phyloP scores from a whole-genome alignment of 2,113 vertebrate genomes.

The Dromaius novaehollandiae region DNA sequence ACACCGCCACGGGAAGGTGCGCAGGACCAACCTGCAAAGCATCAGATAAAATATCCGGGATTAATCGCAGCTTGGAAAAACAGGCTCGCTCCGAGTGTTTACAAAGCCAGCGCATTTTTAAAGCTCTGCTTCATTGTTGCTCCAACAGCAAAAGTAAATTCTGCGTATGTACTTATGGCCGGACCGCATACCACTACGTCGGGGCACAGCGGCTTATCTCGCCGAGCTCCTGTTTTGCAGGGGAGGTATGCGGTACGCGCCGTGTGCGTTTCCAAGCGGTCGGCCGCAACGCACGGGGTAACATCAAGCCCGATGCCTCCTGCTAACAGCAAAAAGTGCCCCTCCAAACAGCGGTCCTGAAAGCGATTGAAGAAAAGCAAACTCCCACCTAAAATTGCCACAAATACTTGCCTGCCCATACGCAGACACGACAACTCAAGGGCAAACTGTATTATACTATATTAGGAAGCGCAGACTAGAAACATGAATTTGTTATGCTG shows the following conservation, averaged over 20 bases:
- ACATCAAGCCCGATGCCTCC: not conserved
- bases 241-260: not conserved
- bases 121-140: constrained; percentile 43
- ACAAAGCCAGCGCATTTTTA: constrained; percentile 35
- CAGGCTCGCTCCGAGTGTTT: constrained; percentile 14
- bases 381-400: not conserved
- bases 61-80: not conserved
- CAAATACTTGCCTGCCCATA: not conserved
- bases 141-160: constrained; percentile 53
- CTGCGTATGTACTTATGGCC: constrained; percentile 18
- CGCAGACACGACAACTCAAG: not conserved
- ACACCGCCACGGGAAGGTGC: not conserved
- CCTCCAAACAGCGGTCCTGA: not conserved
- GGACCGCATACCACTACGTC: constrained; percentile 15
- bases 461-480: not conserved
- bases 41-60: not conserved
- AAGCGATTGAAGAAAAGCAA: not conserved
- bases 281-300: not conserved
- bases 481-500: constrained; percentile 25
- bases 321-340: not conserved
- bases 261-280: not conserved
- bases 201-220: constrained; percentile 27
- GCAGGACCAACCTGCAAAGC: not conserved
- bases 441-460: not conserved
- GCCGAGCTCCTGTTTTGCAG: not conserved